Percentiles rank a stretch among this genome's conserved stretches.
phyloP scores from a whole-genome alignment of 53 echinoderm and acorn worm genomes.

The Echinometra lucunter region DNA sequence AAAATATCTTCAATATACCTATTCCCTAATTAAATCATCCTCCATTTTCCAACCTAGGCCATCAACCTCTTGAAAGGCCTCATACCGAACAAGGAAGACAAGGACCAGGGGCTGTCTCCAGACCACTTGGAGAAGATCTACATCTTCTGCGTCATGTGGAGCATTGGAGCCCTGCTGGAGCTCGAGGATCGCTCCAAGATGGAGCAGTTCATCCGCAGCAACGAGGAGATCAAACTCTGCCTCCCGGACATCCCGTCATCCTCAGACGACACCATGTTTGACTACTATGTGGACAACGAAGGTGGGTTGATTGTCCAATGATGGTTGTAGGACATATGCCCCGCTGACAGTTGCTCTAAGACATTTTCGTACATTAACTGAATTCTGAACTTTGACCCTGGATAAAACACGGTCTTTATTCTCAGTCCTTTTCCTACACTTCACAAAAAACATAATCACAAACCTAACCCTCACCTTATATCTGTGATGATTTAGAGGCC shows the following conservation, averaged over 20 bases:
- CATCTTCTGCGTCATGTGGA: slow-evolving; percentile 98
- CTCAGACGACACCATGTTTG: slow-evolving; percentile 95
- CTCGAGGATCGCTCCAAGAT: slow-evolving; percentile 94
- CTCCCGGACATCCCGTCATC: slow-evolving; percentile 79
- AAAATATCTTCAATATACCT: no score
- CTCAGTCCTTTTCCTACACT: no score
- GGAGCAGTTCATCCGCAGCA: slow-evolving; percentile 85
- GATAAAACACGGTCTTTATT: no score
- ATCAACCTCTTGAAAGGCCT: slow-evolving; percentile 92
- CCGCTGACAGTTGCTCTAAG: no score
- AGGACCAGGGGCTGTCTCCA: slow-evolving; percentile 79
- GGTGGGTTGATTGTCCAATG: slow-evolving; percentile 79
- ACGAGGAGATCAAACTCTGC: slow-evolving; percentile 87
- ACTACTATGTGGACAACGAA: slow-evolving; percentile 91
- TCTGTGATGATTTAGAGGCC: no score
- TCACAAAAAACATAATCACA: no score
- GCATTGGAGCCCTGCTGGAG: slow-evolving; percentile 94
- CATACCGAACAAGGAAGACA: slow-evolving; percentile 95
- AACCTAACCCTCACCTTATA: no score
- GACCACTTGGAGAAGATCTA: slow-evolving; percentile 92
- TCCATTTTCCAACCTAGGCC: slow-evolving; percentile 60
- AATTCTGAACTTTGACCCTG: no score
- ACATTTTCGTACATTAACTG: no score
- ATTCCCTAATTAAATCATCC: not conserved
- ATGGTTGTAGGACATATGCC: no score